Percentiles rank a stretch among this genome's conserved stretches.
Conservation (phyloP, 2,888 invertebrate species). For the Caenorhabditis sp. region DNA sequence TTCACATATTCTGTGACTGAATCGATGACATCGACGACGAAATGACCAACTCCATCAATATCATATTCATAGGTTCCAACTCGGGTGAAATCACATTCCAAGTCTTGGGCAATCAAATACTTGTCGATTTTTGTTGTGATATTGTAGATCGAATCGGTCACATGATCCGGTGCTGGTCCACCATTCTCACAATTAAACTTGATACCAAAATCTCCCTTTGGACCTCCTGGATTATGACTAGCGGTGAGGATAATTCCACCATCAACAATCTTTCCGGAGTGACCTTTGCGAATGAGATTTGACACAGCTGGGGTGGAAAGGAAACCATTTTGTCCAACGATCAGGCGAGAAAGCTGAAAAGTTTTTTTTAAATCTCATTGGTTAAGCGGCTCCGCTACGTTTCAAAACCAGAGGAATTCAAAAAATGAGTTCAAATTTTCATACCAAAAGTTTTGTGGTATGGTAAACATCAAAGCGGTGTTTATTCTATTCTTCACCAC, state of each 20-base stretch:
- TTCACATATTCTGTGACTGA: conserved; percentile 86
- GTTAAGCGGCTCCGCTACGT: no score
- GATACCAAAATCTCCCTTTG: conserved; percentile 95
- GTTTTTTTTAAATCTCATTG: no score
- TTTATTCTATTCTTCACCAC: no score
- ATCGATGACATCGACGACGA: conserved; percentile 88
- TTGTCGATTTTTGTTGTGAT: conserved; percentile 81
- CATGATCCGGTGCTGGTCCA: conserved; percentile 85
- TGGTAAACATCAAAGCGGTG: no score
- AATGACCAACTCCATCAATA: conserved; percentile 77
- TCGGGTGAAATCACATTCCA: conserved; percentile 81
- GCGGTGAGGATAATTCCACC: conserved; percentile 88
- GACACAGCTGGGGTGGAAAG: conserved; percentile 97
- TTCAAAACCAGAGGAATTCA: no score
- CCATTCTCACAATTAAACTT: conserved; percentile 98
- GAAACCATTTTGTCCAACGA: conserved; percentile 92
- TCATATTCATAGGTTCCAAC: conserved; percentile 72
- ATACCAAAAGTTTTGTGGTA: no score
- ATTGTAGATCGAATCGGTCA: conserved; percentile 86
- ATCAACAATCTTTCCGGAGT: conserved; percentile 45
- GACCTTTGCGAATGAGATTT: conserved; percentile 83
- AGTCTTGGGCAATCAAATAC: conserved; percentile 83
- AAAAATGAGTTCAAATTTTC: no score
- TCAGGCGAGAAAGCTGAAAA: conserved; percentile 76
- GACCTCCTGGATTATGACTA: conserved; percentile 98